Conservation (phyloP, 2,888 invertebrate genomes). For the Hypomecis atomaria region DNA sequence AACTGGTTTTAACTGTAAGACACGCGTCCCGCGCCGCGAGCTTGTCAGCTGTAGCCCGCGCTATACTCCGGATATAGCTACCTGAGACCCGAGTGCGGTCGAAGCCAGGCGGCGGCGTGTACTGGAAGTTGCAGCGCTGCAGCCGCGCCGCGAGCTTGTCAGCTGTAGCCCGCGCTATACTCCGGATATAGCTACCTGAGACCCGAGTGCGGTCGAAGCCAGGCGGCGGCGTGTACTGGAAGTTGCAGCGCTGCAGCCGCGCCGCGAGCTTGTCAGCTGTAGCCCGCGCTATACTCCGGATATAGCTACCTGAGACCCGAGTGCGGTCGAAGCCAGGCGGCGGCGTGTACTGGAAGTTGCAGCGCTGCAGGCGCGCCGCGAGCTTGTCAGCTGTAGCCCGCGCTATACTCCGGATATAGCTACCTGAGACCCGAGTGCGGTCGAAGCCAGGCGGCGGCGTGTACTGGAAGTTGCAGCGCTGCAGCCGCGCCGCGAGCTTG, state of each 20-base stretch:
- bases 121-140: slow-evolving; percentile 87
- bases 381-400: slow-evolving; percentile 82
- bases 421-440: slow-evolving; percentile 62
- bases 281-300: no score
- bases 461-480: slow-evolving; percentile 88
- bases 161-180: slow-evolving; percentile 67
- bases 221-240: slow-evolving; percentile 91
- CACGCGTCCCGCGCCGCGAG: no score
- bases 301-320: slow-evolving; percentile 62
- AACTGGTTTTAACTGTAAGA: no score
- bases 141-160: slow-evolving; percentile 85
- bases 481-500: slow-evolving; percentile 83
- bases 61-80: no score
- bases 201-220: slow-evolving; percentile 86
- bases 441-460: slow-evolving; percentile 91
- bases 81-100: slow-evolving; percentile 73
- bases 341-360: slow-evolving; percentile 90
- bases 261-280: slow-evolving; percentile 86
- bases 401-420: no score
- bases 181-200: no score
- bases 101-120: slow-evolving; percentile 91
- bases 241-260: slow-evolving; percentile 83
- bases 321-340: slow-evolving; percentile 89
- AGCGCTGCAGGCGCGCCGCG: slow-evolving; percentile 82
- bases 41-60: no score